phyloP scores from a whole-genome alignment of 1,140 invertebrate species.

The Sogatella furcifera region DNA sequence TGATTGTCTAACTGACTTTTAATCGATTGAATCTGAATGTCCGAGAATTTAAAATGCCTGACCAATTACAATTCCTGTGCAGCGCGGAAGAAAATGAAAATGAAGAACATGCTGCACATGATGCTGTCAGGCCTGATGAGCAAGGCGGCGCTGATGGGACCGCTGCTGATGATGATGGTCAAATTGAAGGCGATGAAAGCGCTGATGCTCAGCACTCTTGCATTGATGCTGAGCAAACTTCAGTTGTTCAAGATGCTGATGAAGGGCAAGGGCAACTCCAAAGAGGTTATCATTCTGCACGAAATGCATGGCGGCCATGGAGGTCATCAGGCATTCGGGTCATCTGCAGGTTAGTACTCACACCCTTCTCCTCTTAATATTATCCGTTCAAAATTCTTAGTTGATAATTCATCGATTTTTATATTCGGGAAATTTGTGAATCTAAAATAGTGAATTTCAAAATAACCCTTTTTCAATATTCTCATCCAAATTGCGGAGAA shows the following conservation, averaged over 20 bases:
- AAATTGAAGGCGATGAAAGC: conserved; percentile 22
- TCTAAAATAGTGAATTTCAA: no score
- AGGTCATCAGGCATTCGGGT: neutral
- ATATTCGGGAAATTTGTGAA: no score
- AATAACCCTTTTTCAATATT: no score
- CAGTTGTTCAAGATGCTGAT: conserved; percentile 17
- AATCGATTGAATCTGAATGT: no score
- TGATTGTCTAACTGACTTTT: no score
- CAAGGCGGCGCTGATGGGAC: conserved; percentile 19
- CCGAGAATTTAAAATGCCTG: no score
- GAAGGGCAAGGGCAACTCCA: conserved; percentile 12
- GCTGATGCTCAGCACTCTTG: conserved; percentile 17
- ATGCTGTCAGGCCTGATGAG: conserved; percentile 20
- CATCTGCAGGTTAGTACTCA: neutral
- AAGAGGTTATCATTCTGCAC: neutral
- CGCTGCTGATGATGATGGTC: conserved; percentile 19
- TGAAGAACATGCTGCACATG: conserved; percentile 21
- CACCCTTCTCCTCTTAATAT: no score
- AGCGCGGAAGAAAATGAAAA: conserved; percentile 2
- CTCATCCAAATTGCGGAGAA: no score
- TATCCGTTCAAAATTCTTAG: no score
- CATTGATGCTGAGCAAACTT: conserved; percentile 11
- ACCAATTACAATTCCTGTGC: neutral
- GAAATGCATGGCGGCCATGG: conserved; percentile 1
- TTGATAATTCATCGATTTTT: no score